These are phyloP conservation scores for Strix aluco DNA, from an alignment of 2,113 vertebrate species.

Conservation along the genomic window DNA sequence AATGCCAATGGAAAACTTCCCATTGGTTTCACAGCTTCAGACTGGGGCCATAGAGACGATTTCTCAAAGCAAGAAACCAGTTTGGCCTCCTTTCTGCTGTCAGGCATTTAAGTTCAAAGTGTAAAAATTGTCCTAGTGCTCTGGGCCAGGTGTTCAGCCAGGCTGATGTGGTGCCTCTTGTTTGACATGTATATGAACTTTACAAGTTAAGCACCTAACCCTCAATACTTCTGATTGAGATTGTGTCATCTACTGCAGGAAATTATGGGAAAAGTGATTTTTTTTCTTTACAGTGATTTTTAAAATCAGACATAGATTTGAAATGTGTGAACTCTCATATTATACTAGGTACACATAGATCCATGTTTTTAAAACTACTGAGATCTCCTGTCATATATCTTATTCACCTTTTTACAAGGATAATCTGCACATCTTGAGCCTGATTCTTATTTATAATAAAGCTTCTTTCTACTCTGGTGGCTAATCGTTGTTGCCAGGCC, in stretches of 20 bases:
- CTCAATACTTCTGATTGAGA: not conserved
- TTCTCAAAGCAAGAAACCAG: not conserved
- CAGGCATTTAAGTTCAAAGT: not conserved
- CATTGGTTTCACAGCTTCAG: not conserved
- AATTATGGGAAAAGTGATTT: not conserved
- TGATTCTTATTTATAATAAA: not conserved
- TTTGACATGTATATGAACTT: rapidly evolving
- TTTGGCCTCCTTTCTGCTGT: not conserved
- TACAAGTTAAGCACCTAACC: not conserved
- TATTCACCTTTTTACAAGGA: not conserved
- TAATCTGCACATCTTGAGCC: not conserved
- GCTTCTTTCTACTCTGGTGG: not conserved
- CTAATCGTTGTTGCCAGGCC: not conserved
- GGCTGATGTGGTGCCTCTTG: not conserved
- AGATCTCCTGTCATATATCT: not conserved
- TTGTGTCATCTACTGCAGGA: not conserved
- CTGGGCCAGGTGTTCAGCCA: not conserved
- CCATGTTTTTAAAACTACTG: not conserved
- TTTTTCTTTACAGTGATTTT: not conserved
- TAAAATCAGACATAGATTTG: not conserved
- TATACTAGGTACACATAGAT: not conserved
- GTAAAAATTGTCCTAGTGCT: not conserved
- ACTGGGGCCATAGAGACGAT: rapidly evolving
- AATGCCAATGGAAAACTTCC: not conserved
- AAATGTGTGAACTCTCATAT: not conserved